A percentile compares a stretch with the other conserved stretches of the same genome.
Evolutionary conservation across 2,113 vertebrate species (phyloP).

Genomic region (Callopanchax toddi): DNA sequence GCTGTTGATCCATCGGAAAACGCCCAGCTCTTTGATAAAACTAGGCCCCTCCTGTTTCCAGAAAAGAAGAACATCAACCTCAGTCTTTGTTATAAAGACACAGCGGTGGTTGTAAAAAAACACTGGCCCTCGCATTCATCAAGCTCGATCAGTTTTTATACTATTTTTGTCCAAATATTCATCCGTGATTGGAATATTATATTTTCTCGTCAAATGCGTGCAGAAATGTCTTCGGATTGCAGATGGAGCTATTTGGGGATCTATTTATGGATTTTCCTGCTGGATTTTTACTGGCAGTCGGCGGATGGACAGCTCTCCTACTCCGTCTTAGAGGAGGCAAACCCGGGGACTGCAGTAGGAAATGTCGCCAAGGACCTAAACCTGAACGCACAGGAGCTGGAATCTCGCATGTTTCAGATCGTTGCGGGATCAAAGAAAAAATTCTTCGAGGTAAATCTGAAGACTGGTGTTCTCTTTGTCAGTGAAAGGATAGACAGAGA

Average conservation of each 20-base stretch:
- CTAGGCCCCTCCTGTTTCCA: conserved; percentile 67
- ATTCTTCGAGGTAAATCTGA: conserved; percentile 72
- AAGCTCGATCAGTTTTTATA: background rate
- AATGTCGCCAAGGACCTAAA: conserved; percentile 75
- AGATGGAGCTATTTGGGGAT: conserved; percentile 39
- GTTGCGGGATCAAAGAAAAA: conserved; percentile 65
- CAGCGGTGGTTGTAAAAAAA: conserved; percentile 14
- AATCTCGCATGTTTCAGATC: conserved; percentile 69
- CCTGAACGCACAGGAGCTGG: conserved; percentile 63
- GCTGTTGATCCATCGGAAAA: conserved; percentile 65
- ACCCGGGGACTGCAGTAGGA: conserved; percentile 66
- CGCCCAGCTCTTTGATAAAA: background rate
- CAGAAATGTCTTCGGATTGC: conserved; percentile 42
- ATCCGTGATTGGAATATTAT: background rate
- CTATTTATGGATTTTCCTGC: conserved; percentile 39
- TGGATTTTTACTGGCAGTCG: conserved; percentile 49
- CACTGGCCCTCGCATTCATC: background rate
- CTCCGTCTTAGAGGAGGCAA: conserved; percentile 75
- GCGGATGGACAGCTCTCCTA: conserved; percentile 70
- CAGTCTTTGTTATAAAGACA: conserved; percentile 70
- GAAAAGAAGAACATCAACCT: conserved; percentile 1
- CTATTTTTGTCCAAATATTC: background rate
- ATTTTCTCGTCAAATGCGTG: background rate
- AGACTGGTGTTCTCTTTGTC: conserved; percentile 72
- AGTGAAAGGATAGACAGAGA: conserved; percentile 74